These are phyloP conservation scores for Clostera curtula DNA, from an alignment of 2,888 invertebrate genomes.

Conservation along the genomic window DNA sequence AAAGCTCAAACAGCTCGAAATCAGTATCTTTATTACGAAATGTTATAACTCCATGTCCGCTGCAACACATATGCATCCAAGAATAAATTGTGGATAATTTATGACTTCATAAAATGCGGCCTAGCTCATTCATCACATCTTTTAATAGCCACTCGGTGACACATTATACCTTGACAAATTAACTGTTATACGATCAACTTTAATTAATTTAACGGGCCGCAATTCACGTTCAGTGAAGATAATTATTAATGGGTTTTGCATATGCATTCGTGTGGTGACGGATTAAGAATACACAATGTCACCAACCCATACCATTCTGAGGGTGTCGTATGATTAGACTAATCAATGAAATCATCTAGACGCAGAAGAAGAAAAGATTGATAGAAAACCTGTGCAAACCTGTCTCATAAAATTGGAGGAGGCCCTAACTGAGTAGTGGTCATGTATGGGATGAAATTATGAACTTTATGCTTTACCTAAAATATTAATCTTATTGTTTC, in stretches of 20 bases:
- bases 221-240: constrained; percentile 47
- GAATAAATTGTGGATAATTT: constrained; percentile 39
- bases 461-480: too few species aligned
- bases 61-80: constrained; percentile 22
- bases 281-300: too few species aligned
- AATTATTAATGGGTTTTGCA: constrained; percentile 38
- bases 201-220: constrained; percentile 44
- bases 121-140: constrained; percentile 30
- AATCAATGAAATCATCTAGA: too few species aligned
- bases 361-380: too few species aligned
- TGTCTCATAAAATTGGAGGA: too few species aligned
- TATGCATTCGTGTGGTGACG: constrained; percentile 20
- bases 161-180: constrained; percentile 43
- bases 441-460: too few species aligned
- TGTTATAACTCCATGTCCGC: constrained; percentile 10
- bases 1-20: neutral
- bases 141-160: constrained; percentile 25
- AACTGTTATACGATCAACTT: constrained; percentile 37
- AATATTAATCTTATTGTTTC: too few species aligned
- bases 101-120: constrained; percentile 33
- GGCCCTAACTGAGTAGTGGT: too few species aligned
- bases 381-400: too few species aligned
- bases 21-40: constrained; percentile 1
- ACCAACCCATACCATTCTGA: too few species aligned
- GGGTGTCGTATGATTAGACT: too few species aligned